phyloP scores from a whole-genome alignment of 2,113 vertebrate species.

The Charadrius vociferus region DNA sequence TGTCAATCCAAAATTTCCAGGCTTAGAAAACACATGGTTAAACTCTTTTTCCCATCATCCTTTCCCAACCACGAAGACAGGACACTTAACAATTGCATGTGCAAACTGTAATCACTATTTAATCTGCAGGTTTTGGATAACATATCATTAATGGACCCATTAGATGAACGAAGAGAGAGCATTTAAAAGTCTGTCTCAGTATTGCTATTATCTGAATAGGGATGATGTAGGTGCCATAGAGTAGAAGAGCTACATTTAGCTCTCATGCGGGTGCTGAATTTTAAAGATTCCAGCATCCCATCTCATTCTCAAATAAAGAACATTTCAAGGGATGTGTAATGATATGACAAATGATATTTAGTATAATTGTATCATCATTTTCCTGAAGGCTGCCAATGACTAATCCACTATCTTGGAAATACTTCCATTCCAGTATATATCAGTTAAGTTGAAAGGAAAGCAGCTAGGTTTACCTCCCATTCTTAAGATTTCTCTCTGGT shows the following conservation, averaged over 20 bases:
- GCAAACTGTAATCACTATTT: not conserved
- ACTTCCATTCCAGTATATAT: not conserved
- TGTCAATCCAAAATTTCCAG: not conserved
- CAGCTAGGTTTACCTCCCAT: not conserved
- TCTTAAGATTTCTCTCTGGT: not conserved
- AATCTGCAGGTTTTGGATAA: not conserved
- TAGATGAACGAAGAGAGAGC: slow-evolving; percentile 8
- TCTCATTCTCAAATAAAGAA: not conserved
- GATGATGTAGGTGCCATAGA: not conserved
- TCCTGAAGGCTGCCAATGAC: slow-evolving; percentile 11
- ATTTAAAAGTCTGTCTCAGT: not conserved
- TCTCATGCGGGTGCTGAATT: not conserved
- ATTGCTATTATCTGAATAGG: not conserved
- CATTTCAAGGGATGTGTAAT: not conserved
- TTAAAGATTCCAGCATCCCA: not conserved
- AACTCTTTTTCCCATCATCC: not conserved
- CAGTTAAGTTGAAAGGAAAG: not conserved
- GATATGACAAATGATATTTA: not conserved
- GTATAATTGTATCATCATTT: slow-evolving; percentile 18
- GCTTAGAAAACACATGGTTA: not conserved
- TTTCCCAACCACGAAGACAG: not conserved
- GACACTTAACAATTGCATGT: not conserved
- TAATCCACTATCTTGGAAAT: not conserved
- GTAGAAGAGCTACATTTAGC: not conserved
- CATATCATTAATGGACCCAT: not conserved